Evolutionary conservation across 2,113 vertebrate species (phyloP), one percentile per base, ranked within the genome.

Genomic region (Macroglossus sobrinus): DNA sequence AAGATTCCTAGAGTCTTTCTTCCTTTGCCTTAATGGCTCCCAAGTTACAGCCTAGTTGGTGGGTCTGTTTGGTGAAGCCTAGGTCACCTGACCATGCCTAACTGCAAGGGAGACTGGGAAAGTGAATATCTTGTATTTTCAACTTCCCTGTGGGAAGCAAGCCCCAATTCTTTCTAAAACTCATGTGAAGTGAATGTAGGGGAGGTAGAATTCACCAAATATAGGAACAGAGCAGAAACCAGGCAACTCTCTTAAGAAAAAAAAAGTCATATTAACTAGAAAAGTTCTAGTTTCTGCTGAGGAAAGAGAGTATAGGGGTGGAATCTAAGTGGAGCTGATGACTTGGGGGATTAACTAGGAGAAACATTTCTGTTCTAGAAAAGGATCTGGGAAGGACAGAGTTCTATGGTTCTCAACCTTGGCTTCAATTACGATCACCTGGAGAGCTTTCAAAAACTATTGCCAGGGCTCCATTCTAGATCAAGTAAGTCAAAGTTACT

Each of bases 261-360:
- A n/a, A n/a, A 47, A 61, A 50, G 55, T 74, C 33, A 43, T 26
- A 86, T 40, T 30, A 61, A 68, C 84, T 50, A 72, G 33, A 84
- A 90, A 95, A 74, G 45, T 47, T 88, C 35, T 84, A 53, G 47
- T 59, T 84, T 71, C 89, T 88, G 59, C 28, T 19, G 26, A 85
- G 13, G 71, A 71, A 92, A 50, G 66, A 64, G 24, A 75, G 13
- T 22, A 12, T 45, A 76, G 22, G 47, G 8, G 24, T 38, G 10
- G 13, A 14, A 2, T 84, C 35, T 80, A 82, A 89, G 45, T 74
- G n/a, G 43, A 69, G 12, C 24, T 33, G 40, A 55, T 40, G 61
- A 79, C 33, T 72, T 1, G 40, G 19, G 14, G 15, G 1, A 40
- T 26, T 59, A 61, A 43, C 26, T 5, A 1, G 40, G 47, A 88